phyloP scores from a whole-genome alignment of 2,888 invertebrate species.

The Melanostoma scalare region DNA sequence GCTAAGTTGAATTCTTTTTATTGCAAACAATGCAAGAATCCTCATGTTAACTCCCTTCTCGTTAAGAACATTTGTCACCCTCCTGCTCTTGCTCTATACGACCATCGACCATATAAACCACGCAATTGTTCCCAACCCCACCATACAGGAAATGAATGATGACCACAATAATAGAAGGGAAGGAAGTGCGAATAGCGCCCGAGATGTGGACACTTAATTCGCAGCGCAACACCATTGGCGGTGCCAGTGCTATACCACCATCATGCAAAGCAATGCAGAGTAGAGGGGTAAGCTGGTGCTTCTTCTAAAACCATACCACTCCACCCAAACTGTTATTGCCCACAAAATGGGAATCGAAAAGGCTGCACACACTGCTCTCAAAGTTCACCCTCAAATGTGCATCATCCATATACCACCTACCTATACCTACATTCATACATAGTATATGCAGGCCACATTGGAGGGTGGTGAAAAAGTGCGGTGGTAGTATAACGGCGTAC shows the following conservation, averaged over 20 bases:
- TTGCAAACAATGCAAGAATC: slow-evolving; percentile 34
- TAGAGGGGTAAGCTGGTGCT: not conserved
- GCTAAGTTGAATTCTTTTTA: slow-evolving; percentile 40
- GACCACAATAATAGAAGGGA: slow-evolving; percentile 73
- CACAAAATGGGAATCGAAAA: slow-evolving; percentile 71
- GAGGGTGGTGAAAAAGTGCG: slow-evolving; percentile 33
- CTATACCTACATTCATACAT: slow-evolving; percentile 13
- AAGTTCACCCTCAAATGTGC: slow-evolving; percentile 21
- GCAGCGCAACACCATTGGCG: slow-evolving; percentile 54
- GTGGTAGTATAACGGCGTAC: slow-evolving; percentile 47
- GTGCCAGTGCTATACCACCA: slow-evolving; percentile 18
- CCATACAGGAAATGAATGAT: slow-evolving; percentile 71
- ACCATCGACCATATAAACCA: slow-evolving; percentile 17
- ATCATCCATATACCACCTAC: slow-evolving; percentile 2
- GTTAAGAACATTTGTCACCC: slow-evolving; percentile 66
- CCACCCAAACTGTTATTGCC: slow-evolving; percentile 68
- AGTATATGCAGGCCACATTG: slow-evolving; percentile 16
- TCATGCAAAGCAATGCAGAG: slow-evolving; percentile 19
- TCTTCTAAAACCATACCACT: slow-evolving; percentile 21
- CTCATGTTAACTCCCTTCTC: slow-evolving; percentile 53
- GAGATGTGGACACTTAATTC: slow-evolving; percentile 73
- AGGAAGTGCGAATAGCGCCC: slow-evolving; percentile 73
- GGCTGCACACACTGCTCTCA: slow-evolving; percentile 50
- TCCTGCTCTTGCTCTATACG: slow-evolving; percentile 21
- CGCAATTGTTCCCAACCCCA: slow-evolving; percentile 52